Evolutionary conservation across 2,797 vertebrate species (phyloP).

Genomic region (Chanos chanos): DNA sequence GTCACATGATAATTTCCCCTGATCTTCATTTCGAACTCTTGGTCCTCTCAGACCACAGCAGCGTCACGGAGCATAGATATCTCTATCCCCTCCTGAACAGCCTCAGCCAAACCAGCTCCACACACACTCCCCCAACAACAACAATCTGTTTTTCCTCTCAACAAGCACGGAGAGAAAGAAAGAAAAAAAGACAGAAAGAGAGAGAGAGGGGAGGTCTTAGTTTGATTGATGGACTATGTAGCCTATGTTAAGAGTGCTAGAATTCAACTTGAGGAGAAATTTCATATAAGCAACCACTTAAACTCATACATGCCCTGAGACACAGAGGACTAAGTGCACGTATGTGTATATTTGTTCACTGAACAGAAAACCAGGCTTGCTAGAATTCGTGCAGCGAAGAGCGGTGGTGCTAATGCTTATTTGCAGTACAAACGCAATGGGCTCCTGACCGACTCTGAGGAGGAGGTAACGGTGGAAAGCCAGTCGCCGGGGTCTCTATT

Average conservation of each 20-base stretch:
- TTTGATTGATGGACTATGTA: too few species aligned
- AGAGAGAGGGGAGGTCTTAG: not conserved
- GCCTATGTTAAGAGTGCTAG: too few species aligned
- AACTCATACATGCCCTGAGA: constrained; percentile 12
- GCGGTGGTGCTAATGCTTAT: constrained; percentile 92
- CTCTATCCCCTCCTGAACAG: constrained; percentile 9
- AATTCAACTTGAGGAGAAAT: too few species aligned
- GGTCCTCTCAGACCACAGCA: constrained; percentile 30
- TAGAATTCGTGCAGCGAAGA: constrained; percentile 92
- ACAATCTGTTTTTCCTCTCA: constrained; percentile 49
- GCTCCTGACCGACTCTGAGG: constrained; percentile 83
- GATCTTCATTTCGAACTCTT: constrained; percentile 47
- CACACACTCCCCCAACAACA: constrained; percentile 35
- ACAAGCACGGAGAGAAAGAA: not conserved
- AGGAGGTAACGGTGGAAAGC: constrained; percentile 76
- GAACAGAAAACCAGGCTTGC: constrained; percentile 94
- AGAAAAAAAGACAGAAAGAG: not conserved
- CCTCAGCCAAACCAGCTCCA: not conserved
- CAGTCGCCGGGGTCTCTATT: constrained; percentile 42
- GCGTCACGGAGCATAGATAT: constrained; percentile 21
- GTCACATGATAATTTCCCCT: constrained; percentile 26
- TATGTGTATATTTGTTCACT: constrained; percentile 72
- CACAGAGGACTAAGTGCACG: not conserved
- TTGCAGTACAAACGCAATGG: constrained; percentile 98
- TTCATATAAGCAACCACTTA: not conserved